Conservation (phyloP, 2,797 vertebrate genomes). For the Neosilurus mollespiculum region DNA sequence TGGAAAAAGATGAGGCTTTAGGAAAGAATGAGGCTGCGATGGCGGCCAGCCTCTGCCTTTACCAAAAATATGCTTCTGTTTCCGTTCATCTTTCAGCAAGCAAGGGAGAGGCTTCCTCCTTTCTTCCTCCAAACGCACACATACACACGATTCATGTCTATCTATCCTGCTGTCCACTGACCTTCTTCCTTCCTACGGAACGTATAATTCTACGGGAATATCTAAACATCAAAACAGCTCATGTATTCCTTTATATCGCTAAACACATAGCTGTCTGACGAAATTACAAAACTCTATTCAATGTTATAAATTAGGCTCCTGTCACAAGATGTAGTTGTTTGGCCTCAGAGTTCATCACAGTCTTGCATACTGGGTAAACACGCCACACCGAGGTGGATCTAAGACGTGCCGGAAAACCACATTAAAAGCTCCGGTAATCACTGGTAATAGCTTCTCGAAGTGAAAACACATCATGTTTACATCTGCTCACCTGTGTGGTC, state of each 20-base stretch:
- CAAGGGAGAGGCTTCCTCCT: slow-evolving; percentile 54
- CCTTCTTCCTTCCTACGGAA: slow-evolving; percentile 10
- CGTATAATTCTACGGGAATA: slow-evolving; percentile 4
- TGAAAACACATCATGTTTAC: slow-evolving; percentile 40
- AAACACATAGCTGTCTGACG: background rate
- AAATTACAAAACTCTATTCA: background rate
- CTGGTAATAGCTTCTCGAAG: slow-evolving; percentile 32
- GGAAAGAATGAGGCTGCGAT: slow-evolving; percentile 54
- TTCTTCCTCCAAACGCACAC: slow-evolving; percentile 38
- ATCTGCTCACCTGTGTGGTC: slow-evolving; percentile 47
- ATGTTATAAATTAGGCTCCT: background rate
- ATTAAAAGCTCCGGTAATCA: slow-evolving; percentile 46
- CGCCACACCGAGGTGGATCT: slow-evolving; percentile 22
- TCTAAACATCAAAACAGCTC: background rate
- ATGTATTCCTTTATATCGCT: background rate
- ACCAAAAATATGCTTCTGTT: slow-evolving; percentile 58
- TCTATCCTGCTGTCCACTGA: slow-evolving; percentile 19
- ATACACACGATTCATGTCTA: slow-evolving; percentile 3
- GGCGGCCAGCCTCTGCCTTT: slow-evolving; percentile 47
- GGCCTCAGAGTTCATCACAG: background rate
- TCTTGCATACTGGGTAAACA: slow-evolving; percentile 10
- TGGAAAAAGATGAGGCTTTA: slow-evolving; percentile 40
- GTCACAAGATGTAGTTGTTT: background rate
- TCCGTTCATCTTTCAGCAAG: slow-evolving; percentile 56
- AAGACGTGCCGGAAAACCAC: slow-evolving; percentile 37